These are phyloP conservation scores for Rhagium mordax DNA, from an alignment of 2,888 invertebrate species.

Conservation along the genomic window DNA sequence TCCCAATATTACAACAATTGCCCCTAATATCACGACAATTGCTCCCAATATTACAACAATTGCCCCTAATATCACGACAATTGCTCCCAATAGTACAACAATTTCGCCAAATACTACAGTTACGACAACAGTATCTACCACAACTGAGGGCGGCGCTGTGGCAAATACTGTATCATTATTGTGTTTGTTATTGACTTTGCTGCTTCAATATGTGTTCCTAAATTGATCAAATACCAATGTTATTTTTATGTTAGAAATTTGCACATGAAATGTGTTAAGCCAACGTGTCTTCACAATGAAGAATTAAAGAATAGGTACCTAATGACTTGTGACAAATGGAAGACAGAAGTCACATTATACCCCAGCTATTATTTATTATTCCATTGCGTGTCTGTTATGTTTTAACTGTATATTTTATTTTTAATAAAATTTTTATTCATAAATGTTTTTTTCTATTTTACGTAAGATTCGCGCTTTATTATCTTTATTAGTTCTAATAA, in stretches of 20 bases:
- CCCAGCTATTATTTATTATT: background rate
- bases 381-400: background rate
- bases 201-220: background rate
- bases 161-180: slow-evolving; percentile 1
- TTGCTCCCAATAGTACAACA: too few species aligned
- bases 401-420: background rate
- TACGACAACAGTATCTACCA: background rate
- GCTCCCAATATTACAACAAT: too few species aligned
- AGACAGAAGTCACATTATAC: background rate
- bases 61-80: too few species aligned
- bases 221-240: background rate
- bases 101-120: too few species aligned
- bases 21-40: too few species aligned
- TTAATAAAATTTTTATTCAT: background rate
- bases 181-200: background rate
- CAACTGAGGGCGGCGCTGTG: background rate
- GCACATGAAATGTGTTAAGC: background rate
- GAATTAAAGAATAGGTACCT: background rate
- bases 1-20: too few species aligned
- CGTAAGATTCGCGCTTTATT: background rate
- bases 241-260: background rate
- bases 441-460: background rate
- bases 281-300: background rate
- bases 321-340: background rate
- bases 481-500: background rate